phyloP scores from a whole-genome alignment of 2,888 invertebrate species.

The Abrostola triplasia region DNA sequence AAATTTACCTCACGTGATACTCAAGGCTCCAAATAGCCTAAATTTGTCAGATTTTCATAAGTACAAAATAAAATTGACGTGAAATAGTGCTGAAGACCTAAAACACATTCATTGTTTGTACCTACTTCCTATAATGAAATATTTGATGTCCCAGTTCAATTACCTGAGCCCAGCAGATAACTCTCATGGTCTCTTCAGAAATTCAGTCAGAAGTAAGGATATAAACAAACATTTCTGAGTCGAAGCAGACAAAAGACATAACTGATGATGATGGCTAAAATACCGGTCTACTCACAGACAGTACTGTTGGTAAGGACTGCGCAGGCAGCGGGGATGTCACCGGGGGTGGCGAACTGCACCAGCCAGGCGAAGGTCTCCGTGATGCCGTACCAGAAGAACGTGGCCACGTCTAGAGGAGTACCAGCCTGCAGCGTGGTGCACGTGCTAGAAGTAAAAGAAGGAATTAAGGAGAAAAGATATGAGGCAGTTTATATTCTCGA shows the following conservation, averaged over 20 bases:
- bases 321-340: constrained; percentile 71
- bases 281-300: constrained; percentile 58
- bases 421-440: constrained; percentile 68
- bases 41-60: too few relatives aligned
- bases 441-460: constrained; percentile 66
- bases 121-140: too few relatives aligned
- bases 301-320: constrained; percentile 59
- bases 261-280: neutral
- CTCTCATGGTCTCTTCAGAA: too few relatives aligned
- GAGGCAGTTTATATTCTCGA: too few relatives aligned
- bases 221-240: neutral
- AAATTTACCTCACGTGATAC: too few relatives aligned
- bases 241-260: neutral
- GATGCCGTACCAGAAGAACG: constrained; percentile 81
- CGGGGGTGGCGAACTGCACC: constrained; percentile 76
- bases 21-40: too few relatives aligned
- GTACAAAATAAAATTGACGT: too few relatives aligned
- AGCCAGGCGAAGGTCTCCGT: constrained; percentile 77
- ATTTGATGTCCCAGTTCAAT: too few relatives aligned
- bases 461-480: too few relatives aligned
- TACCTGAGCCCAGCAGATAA: too few relatives aligned
- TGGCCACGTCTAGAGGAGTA: constrained; percentile 72
- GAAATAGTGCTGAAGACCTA: too few relatives aligned
- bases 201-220: neutral
- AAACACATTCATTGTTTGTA: too few relatives aligned